Evolutionary conservation across 2,113 vertebrate genomes (phyloP).

Genomic region (Odontophorus gujanensis): DNA sequence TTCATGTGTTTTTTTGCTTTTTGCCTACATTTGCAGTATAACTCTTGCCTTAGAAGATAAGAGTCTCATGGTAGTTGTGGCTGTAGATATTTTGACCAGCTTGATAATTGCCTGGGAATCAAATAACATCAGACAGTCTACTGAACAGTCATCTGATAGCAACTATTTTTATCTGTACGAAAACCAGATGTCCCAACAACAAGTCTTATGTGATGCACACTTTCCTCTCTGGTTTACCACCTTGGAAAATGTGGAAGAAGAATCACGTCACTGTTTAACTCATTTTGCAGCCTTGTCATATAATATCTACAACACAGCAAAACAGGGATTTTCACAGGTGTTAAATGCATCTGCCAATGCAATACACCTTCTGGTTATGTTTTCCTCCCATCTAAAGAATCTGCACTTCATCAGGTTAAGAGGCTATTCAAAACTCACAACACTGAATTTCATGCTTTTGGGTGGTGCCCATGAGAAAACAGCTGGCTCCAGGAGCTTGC

Average conservation of each 20-base stretch:
- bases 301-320: neutral
- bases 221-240: slow-evolving; percentile 17
- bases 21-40: neutral
- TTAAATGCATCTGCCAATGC: slow-evolving; percentile 3
- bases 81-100: neutral
- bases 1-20: neutral
- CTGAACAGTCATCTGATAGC: neutral
- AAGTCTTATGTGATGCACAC: neutral
- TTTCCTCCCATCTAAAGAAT: neutral
- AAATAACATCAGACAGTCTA: neutral
- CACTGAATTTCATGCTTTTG: neutral
- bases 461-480: neutral
- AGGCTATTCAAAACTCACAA: neutral
- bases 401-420: neutral
- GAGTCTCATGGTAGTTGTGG: neutral
- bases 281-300: neutral
- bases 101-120: neutral
- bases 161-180: neutral
- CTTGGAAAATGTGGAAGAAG: neutral
- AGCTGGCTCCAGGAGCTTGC: neutral
- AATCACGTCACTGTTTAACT: neutral
- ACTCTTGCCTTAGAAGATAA: neutral
- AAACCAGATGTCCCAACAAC: neutral
- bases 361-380: neutral
- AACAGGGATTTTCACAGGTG: neutral